Conservation (phyloP, 2,797 vertebrate genomes). For the Ptychadena robeensis region DNA sequence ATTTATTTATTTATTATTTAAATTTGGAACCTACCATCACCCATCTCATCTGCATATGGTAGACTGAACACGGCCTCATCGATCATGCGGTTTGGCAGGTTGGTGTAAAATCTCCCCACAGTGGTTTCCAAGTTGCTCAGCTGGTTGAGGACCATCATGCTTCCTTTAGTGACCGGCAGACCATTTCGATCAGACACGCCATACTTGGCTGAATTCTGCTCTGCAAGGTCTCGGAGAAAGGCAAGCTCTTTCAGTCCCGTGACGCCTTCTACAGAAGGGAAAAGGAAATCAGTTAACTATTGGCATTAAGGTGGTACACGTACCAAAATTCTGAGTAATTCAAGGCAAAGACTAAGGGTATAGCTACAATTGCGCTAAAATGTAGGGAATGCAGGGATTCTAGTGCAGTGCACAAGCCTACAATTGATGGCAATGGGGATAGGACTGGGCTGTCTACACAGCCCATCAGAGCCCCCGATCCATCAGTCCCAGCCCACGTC, state of each 20-base stretch:
- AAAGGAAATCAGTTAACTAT: neutral
- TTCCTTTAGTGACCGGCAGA: conserved; percentile 90
- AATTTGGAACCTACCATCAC: conserved; percentile 81
- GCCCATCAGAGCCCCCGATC: too few species aligned
- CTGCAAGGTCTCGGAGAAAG: conserved; percentile 93
- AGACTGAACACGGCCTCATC: conserved; percentile 94
- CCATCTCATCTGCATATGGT: conserved; percentile 94
- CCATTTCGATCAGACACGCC: conserved; percentile 79
- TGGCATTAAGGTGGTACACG: neutral
- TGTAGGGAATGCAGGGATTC: too few species aligned
- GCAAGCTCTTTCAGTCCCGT: conserved; percentile 95
- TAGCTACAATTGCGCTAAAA: too few species aligned
- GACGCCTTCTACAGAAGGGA: conserved; percentile 84
- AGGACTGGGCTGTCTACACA: too few species aligned
- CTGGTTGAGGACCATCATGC: conserved; percentile 99
- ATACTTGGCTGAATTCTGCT: conserved; percentile 94
- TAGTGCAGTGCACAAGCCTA: too few species aligned
- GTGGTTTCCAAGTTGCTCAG: conserved; percentile 97
- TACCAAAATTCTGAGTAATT: neutral
- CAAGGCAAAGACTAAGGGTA: neutral
- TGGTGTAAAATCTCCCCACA: conserved; percentile 96
- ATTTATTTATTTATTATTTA: neutral
- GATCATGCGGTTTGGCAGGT: conserved; percentile 96
- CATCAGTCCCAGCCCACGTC: too few species aligned
- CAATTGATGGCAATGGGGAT: too few species aligned